Conservation (phyloP, 1,140 invertebrate genomes). For the Drosophila ananassae region DNA sequence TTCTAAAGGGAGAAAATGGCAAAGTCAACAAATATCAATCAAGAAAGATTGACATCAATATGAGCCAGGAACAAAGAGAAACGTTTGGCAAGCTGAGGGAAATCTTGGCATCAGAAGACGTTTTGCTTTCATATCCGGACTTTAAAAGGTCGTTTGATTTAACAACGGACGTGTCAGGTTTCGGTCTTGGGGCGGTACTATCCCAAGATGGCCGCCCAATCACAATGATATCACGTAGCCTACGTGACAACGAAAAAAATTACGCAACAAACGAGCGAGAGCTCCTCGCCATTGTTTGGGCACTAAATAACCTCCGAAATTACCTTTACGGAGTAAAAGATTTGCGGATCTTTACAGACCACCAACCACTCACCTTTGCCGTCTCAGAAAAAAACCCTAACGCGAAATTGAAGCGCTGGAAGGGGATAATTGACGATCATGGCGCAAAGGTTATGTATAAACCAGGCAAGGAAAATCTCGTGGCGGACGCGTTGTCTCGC, state of each 20-base stretch:
- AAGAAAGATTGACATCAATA: not conserved
- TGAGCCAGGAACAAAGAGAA: not conserved
- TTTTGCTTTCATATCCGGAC: not conserved
- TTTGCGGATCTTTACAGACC: too few relatives aligned
- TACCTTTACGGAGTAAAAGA: too few relatives aligned
- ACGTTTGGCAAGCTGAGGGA: not conserved
- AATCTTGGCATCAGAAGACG: constrained; percentile 2
- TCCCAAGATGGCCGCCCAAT: constrained; percentile 5
- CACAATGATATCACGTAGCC: not conserved
- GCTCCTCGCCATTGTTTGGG: not conserved
- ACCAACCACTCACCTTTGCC: too few relatives aligned
- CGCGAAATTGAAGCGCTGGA: too few relatives aligned
- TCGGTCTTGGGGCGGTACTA: not conserved
- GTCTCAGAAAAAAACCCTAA: too few relatives aligned
- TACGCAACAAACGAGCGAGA: not conserved
- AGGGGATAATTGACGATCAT: too few relatives aligned
- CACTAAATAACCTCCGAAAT: not conserved
- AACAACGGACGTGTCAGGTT: not conserved
- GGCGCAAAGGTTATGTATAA: too few relatives aligned
- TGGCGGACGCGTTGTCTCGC: too few relatives aligned
- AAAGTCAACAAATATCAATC: not conserved
- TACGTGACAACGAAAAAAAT: not conserved
- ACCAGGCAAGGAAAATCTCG: too few relatives aligned
- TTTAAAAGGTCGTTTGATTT: not conserved
- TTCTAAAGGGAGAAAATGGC: not conserved